Conservation (phyloP, 2,797 vertebrate genomes). For the Rhabdomys pumilio region DNA sequence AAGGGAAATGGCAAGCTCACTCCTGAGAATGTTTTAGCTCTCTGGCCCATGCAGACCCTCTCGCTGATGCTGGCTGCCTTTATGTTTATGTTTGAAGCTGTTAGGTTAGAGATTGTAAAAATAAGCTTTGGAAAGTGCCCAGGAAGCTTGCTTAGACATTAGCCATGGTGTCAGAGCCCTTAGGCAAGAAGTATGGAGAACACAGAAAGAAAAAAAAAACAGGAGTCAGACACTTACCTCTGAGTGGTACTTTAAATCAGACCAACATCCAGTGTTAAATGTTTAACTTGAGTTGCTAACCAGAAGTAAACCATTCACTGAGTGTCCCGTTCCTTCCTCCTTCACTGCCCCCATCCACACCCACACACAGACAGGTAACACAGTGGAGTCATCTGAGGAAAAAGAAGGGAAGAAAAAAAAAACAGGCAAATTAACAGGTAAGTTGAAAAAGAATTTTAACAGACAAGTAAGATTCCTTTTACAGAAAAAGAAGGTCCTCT, state of each 20-base stretch:
- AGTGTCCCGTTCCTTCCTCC: not conserved
- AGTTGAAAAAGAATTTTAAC: not conserved
- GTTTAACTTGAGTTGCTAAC: slow-evolving; percentile 52
- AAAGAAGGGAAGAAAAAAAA: slow-evolving; percentile 3
- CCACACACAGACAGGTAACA: not conserved
- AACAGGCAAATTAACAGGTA: not conserved
- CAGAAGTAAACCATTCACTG: slow-evolving; percentile 46
- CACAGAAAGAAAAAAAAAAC: not conserved
- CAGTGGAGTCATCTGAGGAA: not conserved
- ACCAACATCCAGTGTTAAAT: not conserved
- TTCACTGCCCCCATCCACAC: not conserved
- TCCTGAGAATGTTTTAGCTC: slow-evolving; percentile 54
- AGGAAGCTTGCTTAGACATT: slow-evolving; percentile 56
- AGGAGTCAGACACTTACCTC: slow-evolving; percentile 40
- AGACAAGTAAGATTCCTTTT: slow-evolving; percentile 39
- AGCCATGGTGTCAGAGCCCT: not conserved
- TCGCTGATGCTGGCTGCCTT: slow-evolving; percentile 24
- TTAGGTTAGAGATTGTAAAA: slow-evolving; percentile 65
- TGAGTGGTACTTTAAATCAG: not conserved
- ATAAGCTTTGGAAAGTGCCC: slow-evolving; percentile 61
- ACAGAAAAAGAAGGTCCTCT: not conserved
- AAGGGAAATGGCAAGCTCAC: slow-evolving; percentile 7
- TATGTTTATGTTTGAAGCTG: slow-evolving; percentile 58
- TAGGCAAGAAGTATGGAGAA: not conserved
- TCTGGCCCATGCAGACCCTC: not conserved